These are phyloP conservation scores for Sparidentex hasta DNA, from an alignment of 2,797 vertebrate species.

Conservation along the genomic window DNA sequence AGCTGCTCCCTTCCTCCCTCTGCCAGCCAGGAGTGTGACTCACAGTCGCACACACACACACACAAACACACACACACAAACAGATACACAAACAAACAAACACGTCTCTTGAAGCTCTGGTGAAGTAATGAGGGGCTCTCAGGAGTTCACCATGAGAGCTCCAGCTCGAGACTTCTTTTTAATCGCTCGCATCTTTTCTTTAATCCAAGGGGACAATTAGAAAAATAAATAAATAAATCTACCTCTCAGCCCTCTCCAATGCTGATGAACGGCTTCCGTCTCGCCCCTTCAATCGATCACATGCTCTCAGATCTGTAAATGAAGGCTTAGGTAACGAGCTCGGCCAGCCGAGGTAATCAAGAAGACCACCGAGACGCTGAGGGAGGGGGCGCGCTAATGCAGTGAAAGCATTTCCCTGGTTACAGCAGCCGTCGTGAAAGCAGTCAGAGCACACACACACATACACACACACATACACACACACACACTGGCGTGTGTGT, in stretches of 20 bases:
- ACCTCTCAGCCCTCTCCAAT: conserved; percentile 23
- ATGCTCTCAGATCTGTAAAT: conserved; percentile 77
- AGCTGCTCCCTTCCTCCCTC: conserved; percentile 29
- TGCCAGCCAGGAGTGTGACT: conserved; percentile 11
- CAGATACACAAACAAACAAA: too few relatives aligned
- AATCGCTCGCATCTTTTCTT: conserved; percentile 58
- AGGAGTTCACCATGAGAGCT: conserved; percentile 36
- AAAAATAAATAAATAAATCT: conserved; percentile 9
- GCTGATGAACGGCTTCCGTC: conserved; percentile 56
- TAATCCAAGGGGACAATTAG: conserved; percentile 61
- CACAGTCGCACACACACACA: conserved; percentile 7
- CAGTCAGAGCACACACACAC: conserved; percentile 26
- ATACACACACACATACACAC: conserved; percentile 37
- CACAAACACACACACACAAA: not conserved
- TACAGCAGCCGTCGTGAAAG: conserved; percentile 55
- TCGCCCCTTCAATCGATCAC: conserved; percentile 69
- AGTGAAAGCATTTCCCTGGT: conserved; percentile 68
- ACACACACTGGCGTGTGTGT: not conserved
- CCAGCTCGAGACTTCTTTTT: conserved; percentile 40
- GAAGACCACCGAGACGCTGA: conserved; percentile 71
- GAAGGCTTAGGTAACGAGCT: conserved; percentile 70
- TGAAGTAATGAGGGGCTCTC: conserved; percentile 54
- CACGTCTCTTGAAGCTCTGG: conserved; percentile 63
- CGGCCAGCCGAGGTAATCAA: conserved; percentile 71
- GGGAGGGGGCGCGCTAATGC: conserved; percentile 65